Base-by-base conservation (phyloP, 2,888 invertebrate genomes). In the Oeneis ivallda region DNA sequence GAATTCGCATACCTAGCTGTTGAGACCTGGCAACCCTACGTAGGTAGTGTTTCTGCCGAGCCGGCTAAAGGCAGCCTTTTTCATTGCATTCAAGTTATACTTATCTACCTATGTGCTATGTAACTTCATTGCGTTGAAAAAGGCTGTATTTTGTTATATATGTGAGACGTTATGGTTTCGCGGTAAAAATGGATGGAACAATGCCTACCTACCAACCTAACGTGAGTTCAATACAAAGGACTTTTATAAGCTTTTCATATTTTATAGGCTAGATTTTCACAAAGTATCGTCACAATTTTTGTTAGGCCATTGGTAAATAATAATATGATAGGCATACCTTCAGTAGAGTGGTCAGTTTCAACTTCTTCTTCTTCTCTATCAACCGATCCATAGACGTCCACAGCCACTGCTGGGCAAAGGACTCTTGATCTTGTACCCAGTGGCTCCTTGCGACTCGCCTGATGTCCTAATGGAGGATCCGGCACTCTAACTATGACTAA, bases 91-190 rank as follows among this genome's bases (percentile, higher is more conserved):
- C 5, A 17, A 56, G 54, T 56, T 39, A 54, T 54, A 54, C 54
- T 53, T 34, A 52, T 32, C 37, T 45, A 52, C 52, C 37, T 45
- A 26, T 13, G 59, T 37, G 59, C 11, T 54, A 41, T 49, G 60
- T 60, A 17, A 39, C 60, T 60, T 60, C 49, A 49, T 49, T 60
- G 49, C 60, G 49, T 15, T 60, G 60, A 37, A 60, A 47, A 60
- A 49, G 60, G 19, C 53, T 53, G 53, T 19, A 41, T 56, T 41
- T 41, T 10, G 53, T 5, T 26, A 26, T 26, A 26, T 26, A 49
- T 19, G 15, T 53, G 41, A 41, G 56, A 17, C 41, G 56, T 8
- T 26, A 11, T 26, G 10, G 53, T 5, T 9, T n/a, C 2, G 56
- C 64, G 65, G 49, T 37, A 66, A 62, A 0, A 45, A 15, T 15